Base-by-base conservation (phyloP, 2,888 invertebrate genomes). In the Acleris sparsana region DNA sequence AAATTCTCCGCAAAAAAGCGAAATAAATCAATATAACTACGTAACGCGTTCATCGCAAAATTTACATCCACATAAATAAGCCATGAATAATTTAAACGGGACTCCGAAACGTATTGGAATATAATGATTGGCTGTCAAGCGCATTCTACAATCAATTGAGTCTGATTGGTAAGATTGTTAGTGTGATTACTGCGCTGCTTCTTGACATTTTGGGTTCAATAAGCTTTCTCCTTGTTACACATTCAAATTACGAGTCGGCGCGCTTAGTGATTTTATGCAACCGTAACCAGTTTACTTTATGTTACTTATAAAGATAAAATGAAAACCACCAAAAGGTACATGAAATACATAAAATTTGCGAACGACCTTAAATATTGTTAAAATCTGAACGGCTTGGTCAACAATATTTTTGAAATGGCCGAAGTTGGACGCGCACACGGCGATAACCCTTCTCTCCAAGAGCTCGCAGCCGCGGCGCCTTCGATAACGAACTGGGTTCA, bases 81-180 rank as follows among this genome's bases (percentile, higher is more conserved):
- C 43, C 25, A 49, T 60, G 48, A 60, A 60, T 64, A 55, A 52
- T 60, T 60, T 49, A 46, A n/a, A 51, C 53, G 53, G 53, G 53
- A 33, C 46, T 49, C 18, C 53, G 29, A 53, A 33, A 49, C 58
- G 39, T 64, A 53, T 63, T 57, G 52, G 57, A 57, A 70, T 69
- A 69, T 71, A 64, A 65, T 60, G 72, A 75, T 71, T 76, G 75
- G 74, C 75, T 71, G 74, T 70, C 77, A 77, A 72, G 73, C 75
- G 68, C 79, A 80, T 83, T 81, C 80, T 79, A 80, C 76, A 77
- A 83, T 80, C 87, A 88, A 89, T 89, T 89, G 88, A 77, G 74
- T 70, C 75, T 85, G 86, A 89, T 89, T 88, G 87, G 78, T 76
- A 72, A 80, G 78, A 80, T 76, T 77, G 82, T 77, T 75, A 44